Evolutionary conservation across 2,888 invertebrate genomes (phyloP), one percentile per base, ranked within the genome.

Genomic region (Conchocele bisecta): DNA sequence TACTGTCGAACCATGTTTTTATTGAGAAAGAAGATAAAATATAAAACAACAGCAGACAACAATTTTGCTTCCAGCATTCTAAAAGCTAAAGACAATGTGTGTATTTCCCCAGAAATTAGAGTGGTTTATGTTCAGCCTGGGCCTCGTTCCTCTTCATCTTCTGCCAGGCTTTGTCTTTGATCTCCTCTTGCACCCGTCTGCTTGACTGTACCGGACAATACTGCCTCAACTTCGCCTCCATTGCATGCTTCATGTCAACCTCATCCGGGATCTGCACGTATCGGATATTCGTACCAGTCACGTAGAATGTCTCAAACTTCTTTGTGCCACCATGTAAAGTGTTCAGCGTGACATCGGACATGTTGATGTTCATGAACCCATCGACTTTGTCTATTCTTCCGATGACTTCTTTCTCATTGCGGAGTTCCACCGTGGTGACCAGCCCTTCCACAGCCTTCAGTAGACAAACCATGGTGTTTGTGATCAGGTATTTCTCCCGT

Each of bases 231-330:
- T 37, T 51, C 7, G 17, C 41, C 29, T 84, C 80, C 72, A 88
- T 86, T 0, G 84, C 78, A 28, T 75, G 65, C 46, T 78, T 74
- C 60, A 89, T 87, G 54, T 89, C 77, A 5, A 90, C 71, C 57
- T 88, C 81, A 63, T 89, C 88, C n/a, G 89, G 89, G 28, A 89
- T 86, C 44, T 89, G 87, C 1, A 90, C 89, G 83, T 83, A 89
- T 26, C 89, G 74, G 15, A 90, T 85, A 31, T 85, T 83, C 33
- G 66, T 72, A 22, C 89, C 89, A 64, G 83, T 82, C 15, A 90
- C 83, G 75, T 77, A 89, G 54, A 88, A 88, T 15, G 67, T 64
- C 4, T 75, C 80, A 66, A 82, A 85, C 42, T 68, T 67, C n/a
- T 33, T 61, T 44, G 42, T 48, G 24, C 42, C 48, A 7, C 82